Percentiles rank a stretch among this genome's conserved stretches.
phyloP scores from a whole-genome alignment of 2,888 invertebrate species.

The Drosophila antonietae region DNA sequence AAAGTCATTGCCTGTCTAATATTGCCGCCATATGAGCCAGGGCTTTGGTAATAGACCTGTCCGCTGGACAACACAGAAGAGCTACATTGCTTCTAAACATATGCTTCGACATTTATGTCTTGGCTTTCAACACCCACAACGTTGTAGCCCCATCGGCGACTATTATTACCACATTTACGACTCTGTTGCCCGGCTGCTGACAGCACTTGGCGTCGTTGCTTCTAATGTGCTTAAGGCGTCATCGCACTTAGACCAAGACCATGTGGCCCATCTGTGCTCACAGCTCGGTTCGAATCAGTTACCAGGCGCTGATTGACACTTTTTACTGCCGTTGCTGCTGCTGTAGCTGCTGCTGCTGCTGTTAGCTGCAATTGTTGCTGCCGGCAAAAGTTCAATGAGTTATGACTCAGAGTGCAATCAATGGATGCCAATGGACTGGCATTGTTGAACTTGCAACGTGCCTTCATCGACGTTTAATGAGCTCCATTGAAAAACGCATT shows the following conservation, averaged over 20 bases:
- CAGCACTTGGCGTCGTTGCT: slow-evolving; percentile 53
- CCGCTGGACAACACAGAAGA: slow-evolving; percentile 29
- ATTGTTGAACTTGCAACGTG: slow-evolving; percentile 39
- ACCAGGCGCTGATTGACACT: slow-evolving; percentile 69
- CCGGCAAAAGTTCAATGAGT: slow-evolving; percentile 74
- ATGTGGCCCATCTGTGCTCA: background rate
- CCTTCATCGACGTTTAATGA: slow-evolving; percentile 56
- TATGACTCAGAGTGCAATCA: slow-evolving; percentile 54
- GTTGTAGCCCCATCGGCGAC: slow-evolving; percentile 64
- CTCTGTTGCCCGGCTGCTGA: slow-evolving; percentile 38
- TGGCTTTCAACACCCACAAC: slow-evolving; percentile 66
- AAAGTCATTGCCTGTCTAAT: slow-evolving; percentile 26
- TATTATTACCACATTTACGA: slow-evolving; percentile 70
- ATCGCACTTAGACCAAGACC: slow-evolving; percentile 26
- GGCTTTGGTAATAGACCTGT: slow-evolving; percentile 67
- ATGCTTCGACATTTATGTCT: slow-evolving; percentile 75
- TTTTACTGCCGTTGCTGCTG: slow-evolving; percentile 56
- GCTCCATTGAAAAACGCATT: slow-evolving; percentile 59
- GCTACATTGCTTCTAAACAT: slow-evolving; percentile 43
- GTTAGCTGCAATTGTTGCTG: slow-evolving; percentile 47
- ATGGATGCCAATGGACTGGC: slow-evolving; percentile 18
- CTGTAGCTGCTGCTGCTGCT: slow-evolving; percentile 1
- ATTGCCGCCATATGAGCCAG: slow-evolving; percentile 37
- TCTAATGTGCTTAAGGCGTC: slow-evolving; percentile 56
- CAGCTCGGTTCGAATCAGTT: slow-evolving; percentile 28